Conservation (phyloP, 2,797 vertebrate species). For the Epinephelus malabaricus region DNA sequence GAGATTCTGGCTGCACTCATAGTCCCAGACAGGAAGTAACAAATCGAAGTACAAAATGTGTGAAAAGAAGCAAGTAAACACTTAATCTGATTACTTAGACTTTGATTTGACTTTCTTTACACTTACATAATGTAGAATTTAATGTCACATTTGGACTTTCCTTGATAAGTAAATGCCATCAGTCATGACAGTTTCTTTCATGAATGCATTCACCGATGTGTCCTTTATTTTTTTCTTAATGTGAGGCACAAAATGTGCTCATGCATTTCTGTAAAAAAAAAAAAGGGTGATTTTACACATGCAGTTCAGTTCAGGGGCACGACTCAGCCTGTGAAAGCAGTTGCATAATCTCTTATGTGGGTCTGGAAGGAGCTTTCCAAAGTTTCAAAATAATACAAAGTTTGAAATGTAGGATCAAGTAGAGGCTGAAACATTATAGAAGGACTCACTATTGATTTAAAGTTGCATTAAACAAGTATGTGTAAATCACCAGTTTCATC, state of each 20-base stretch:
- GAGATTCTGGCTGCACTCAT: neutral
- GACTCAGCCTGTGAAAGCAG: neutral
- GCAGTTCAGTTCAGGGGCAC: neutral
- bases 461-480: neutral
- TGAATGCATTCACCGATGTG: neutral
- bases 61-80: neutral
- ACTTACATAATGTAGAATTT: neutral
- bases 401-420: neutral
- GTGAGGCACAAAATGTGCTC: neutral
- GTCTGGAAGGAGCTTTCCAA: slow-evolving; percentile 1
- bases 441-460: neutral
- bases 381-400: neutral
- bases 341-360: neutral
- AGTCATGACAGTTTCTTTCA: neutral
- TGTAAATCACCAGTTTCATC: no score
- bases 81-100: neutral
- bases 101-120: neutral
- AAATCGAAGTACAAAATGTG: neutral
- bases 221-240: neutral
- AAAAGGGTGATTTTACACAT: neutral
- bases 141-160: neutral
- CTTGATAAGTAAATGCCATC: neutral
- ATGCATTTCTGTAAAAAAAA: neutral
- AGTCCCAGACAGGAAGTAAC: neutral
- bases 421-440: neutral